Percentiles rank a stretch among this genome's conserved stretches.
phyloP scores from a whole-genome alignment of 2,888 invertebrate genomes.

The Calameuta pallipes region DNA sequence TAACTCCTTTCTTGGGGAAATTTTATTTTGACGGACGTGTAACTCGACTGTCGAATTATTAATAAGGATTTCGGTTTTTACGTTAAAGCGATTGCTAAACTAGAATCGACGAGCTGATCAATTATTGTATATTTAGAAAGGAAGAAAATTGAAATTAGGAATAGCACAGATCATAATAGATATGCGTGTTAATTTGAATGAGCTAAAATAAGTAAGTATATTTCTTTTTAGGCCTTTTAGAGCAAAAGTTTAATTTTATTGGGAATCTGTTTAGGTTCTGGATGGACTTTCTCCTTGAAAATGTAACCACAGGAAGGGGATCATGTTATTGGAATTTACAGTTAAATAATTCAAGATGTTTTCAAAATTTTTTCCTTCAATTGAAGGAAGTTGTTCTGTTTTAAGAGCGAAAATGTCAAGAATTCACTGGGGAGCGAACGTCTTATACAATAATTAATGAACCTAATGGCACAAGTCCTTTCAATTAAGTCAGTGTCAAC shows the following conservation, averaged over 20 bases:
- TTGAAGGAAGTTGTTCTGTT: background rate
- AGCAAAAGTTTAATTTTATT: background rate
- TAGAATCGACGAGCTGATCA: background rate
- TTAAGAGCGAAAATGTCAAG: background rate
- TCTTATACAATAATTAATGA: conserved; percentile 37
- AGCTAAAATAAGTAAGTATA: background rate
- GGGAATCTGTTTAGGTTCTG: background rate
- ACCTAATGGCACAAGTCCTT: conserved; percentile 31
- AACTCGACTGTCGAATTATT: background rate
- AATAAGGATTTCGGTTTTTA: background rate
- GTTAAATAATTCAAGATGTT: background rate
- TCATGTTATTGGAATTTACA: background rate
- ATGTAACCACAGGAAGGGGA: background rate
- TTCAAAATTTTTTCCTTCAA: background rate
- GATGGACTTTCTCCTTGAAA: background rate
- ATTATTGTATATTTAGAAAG: background rate
- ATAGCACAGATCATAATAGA: background rate
- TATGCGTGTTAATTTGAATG: background rate
- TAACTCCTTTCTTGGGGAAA: background rate
- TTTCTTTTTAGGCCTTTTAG: background rate
- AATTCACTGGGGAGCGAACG: background rate
- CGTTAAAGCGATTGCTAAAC: background rate
- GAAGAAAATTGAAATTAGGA: background rate
- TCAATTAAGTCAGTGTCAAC: conserved; percentile 52
- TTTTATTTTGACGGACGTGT: background rate